Evolutionary conservation across 2,797 vertebrate species (phyloP).

Genomic region (Phoebastria nigripes): DNA sequence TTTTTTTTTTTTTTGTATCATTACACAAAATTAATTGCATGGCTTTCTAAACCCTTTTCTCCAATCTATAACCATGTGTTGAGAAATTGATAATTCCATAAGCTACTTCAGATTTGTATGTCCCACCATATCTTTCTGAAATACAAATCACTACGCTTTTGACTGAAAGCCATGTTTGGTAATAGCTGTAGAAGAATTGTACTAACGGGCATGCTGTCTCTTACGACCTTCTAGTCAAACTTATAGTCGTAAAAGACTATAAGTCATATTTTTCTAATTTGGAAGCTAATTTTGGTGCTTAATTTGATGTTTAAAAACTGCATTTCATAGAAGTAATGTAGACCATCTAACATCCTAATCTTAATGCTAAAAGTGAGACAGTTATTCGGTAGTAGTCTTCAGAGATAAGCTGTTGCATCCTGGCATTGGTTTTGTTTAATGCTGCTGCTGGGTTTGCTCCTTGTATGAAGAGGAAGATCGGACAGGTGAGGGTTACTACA

Average conservation of each 20-base stretch:
- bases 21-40: not conserved
- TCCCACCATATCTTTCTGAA: not conserved
- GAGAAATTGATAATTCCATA: not conserved
- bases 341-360: not conserved
- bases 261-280: not conserved
- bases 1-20: too few species aligned
- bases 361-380: not conserved
- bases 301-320: not conserved
- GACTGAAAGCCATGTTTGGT: not conserved
- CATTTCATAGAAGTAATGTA: not conserved
- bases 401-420: not conserved
- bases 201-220: not conserved
- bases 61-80: rapidly evolving
- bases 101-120: not conserved
- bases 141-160: not conserved
- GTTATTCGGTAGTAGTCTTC: not conserved
- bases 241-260: not conserved
- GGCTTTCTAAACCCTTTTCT: not conserved
- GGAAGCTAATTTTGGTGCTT: not conserved
- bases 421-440: not conserved
- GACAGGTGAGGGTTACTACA: not conserved
- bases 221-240: not conserved
- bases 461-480: not conserved
- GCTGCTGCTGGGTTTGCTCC: not conserved
- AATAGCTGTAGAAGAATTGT: not conserved